Conservation (phyloP, 2,113 vertebrate species). For the Triplophysa rosa region DNA sequence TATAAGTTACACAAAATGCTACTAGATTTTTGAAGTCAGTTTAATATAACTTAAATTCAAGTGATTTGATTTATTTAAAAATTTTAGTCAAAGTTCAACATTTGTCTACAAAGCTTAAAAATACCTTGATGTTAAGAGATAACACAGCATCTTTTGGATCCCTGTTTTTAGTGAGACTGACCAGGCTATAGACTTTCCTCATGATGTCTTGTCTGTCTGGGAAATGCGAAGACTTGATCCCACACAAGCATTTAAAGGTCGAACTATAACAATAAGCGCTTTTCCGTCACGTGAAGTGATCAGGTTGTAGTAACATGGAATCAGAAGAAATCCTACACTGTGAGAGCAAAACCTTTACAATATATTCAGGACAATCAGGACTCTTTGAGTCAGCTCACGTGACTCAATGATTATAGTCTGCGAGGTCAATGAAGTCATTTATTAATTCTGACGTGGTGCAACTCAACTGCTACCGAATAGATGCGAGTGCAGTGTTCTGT, state of each 20-base stretch:
- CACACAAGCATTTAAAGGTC: neutral
- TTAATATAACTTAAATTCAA: no score
- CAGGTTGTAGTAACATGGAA: neutral
- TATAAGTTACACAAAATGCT: no score
- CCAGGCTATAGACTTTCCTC: constrained; percentile 69
- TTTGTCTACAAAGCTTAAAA: neutral
- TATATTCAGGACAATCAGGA: neutral
- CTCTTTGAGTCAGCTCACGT: constrained; percentile 1
- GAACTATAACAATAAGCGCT: neutral
- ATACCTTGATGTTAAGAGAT: constrained; percentile 70
- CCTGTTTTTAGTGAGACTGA: constrained; percentile 62
- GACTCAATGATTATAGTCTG: constrained; percentile 40
- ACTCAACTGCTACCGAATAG: neutral
- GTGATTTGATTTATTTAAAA: no score
- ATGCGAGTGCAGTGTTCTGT: constrained; percentile 13
- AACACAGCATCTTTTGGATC: constrained; percentile 62
- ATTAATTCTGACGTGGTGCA: constrained; percentile 14
- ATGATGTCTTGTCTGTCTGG: constrained; percentile 53
- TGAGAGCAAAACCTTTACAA: constrained; percentile 13
- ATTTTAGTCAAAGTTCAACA: neutral
- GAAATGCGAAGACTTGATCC: neutral
- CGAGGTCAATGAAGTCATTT: constrained; percentile 17
- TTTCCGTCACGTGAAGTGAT: neutral
- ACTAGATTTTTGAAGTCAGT: no score
- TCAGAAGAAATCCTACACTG: constrained; percentile 26